A percentile compares a stretch with the other conserved stretches of the same genome.
Conservation (phyloP, 2,888 invertebrate genomes). For the Polia nebulosa region DNA sequence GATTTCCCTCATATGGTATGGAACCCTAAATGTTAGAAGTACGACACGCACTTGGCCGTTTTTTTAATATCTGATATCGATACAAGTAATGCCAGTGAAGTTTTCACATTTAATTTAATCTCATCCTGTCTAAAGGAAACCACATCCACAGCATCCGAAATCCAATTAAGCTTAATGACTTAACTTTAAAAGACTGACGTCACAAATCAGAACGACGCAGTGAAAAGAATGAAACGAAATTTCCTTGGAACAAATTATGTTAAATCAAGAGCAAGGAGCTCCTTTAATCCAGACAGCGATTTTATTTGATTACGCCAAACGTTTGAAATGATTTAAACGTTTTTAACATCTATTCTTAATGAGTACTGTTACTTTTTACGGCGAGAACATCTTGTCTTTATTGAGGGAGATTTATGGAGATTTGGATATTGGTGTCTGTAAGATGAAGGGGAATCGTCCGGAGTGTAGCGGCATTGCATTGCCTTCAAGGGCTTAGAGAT, state of each 20-base stretch:
- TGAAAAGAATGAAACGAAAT: constrained; percentile 74
- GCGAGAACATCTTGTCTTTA: constrained; percentile 52
- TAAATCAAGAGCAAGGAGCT: constrained; percentile 73
- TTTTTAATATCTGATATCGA: no score
- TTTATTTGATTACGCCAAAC: constrained; percentile 80
- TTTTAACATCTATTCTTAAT: constrained; percentile 67
- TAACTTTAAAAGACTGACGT: constrained; percentile 78
- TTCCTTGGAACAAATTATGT: constrained; percentile 78
- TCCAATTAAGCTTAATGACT: constrained; percentile 79
- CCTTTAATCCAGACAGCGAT: constrained; percentile 77
- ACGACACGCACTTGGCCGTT: no score
- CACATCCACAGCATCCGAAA: constrained; percentile 66
- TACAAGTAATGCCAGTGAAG: not conserved
- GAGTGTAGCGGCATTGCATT: not conserved
- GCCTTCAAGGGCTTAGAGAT: not conserved
- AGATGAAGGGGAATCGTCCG: not conserved
- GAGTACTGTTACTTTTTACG: constrained; percentile 60
- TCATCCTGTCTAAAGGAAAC: constrained; percentile 13
- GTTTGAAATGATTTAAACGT: constrained; percentile 74
- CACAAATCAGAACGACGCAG: constrained; percentile 69
- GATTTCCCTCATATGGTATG: no score
- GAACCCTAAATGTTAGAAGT: no score
- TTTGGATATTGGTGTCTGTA: constrained; percentile 27
- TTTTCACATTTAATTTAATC: not conserved
- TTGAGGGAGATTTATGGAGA: constrained; percentile 43